Base-by-base conservation (phyloP, 1,140 invertebrate genomes). In the Drosophila gunungcola region DNA sequence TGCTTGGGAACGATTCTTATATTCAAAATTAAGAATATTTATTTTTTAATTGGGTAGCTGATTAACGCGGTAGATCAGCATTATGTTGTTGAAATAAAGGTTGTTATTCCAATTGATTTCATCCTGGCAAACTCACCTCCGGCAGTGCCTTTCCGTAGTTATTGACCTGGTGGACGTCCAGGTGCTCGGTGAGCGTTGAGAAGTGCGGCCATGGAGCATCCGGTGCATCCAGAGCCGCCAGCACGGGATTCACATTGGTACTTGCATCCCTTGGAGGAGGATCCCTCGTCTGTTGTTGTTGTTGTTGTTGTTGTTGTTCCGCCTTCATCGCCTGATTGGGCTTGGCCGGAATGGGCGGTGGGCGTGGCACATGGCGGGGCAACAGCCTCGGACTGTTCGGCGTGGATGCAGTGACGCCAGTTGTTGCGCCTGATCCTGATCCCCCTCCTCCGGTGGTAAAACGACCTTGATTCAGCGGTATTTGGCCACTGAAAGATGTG, bases 341-440 rank as follows among this genome's bases (percentile, higher is more conserved):
- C 46, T 91, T 89, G 29, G 91, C 89, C 4, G 94, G 93, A 13
- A 93, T 84, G 7, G 95, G 94, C 21, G 95, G 93, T 60, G 94
- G 93, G 43, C 94, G 94, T 36, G 78, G 53, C 34, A 93, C 89
- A 3, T 94, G 92, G 12, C 95, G 93, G 4, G 96, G 94, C 93
- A 96, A 79, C 12, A 96, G 91, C 57, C 95, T 93, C 7, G 96
- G 95, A 91, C 95, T 96, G 69, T 95, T 95, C 9, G 95, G 94
- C 1, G 94, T 95, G 48, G 95, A 95, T 53, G 93, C 93, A 70
- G 94, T 93, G 38, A 43, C 61, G 1, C 73, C 51, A 11, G 58
- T 49, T 12, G 51, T 73, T n/a, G 69, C 68, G n/a, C 61, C 34
- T 41, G 53, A 1, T 1, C 21, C 48, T 9, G 21, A 12, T 21